These are phyloP conservation scores for Myanophis thanlyinensis DNA, from an alignment of 2,113 vertebrate genomes.

Conservation along the genomic window DNA sequence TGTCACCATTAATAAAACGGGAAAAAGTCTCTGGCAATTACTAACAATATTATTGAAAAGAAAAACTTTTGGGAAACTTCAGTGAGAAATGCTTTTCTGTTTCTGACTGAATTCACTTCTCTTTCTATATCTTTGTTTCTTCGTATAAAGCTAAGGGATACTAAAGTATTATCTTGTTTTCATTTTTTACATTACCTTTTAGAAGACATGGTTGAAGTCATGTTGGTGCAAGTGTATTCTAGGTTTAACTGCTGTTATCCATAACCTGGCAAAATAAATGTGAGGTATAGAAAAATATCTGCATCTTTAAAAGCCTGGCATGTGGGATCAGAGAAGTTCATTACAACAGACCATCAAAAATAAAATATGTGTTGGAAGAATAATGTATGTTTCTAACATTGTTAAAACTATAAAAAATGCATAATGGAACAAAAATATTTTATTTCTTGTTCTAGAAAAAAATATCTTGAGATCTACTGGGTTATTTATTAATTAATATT, in stretches of 20 bases:
- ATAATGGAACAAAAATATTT: neutral
- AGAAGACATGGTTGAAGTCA: neutral
- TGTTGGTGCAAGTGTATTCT: neutral
- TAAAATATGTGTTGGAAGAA: neutral
- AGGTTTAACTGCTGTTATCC: neutral
- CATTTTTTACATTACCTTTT: neutral
- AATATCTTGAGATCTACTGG: neutral
- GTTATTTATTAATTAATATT: neutral
- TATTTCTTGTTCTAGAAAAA: neutral
- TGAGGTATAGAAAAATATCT: neutral
- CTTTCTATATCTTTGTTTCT: accelerated
- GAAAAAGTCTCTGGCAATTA: neutral
- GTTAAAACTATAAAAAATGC: neutral
- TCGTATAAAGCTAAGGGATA: neutral
- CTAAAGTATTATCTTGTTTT: neutral
- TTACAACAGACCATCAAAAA: neutral
- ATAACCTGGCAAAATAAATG: no score
- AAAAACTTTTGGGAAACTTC: neutral
- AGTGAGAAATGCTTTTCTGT: neutral
- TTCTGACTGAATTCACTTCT: neutral
- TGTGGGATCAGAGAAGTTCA: neutral
- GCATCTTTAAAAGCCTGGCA: neutral
- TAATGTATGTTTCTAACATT: neutral
- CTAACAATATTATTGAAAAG: neutral
- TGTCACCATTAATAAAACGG: neutral